phyloP scores from a whole-genome alignment of 2,113 vertebrate genomes.

The Notarius quadriscutis region DNA sequence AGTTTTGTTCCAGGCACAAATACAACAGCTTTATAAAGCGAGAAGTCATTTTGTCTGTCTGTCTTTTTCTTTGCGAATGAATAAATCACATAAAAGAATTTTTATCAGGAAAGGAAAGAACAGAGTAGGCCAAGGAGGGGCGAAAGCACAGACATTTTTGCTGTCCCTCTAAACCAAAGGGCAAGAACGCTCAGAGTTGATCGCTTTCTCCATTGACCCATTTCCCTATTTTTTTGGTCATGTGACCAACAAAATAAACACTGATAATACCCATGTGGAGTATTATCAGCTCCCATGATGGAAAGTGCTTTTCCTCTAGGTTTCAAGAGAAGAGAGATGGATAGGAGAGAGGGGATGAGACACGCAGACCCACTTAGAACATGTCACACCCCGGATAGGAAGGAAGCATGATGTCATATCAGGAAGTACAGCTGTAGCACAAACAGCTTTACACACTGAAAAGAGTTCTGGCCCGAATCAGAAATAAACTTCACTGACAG shows the following conservation, averaged over 20 bases:
- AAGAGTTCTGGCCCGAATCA: neutral
- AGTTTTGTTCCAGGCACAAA: neutral
- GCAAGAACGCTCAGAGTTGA: neutral
- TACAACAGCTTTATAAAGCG: neutral
- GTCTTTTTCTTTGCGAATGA: neutral
- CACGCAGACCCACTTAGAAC: neutral
- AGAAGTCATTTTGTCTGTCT: neutral
- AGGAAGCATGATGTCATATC: slow-evolving; percentile 49
- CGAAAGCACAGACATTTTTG: neutral
- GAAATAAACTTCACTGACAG: neutral
- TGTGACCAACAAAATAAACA: slow-evolving; percentile 33
- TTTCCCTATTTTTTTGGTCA: slow-evolving; percentile 36
- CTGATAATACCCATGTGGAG: slow-evolving; percentile 45
- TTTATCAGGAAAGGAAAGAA: slow-evolving; percentile 14
- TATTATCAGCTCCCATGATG: slow-evolving; percentile 34
- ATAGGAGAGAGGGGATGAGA: slow-evolving; percentile 4
- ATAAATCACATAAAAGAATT: neutral
- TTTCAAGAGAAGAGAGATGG: neutral
- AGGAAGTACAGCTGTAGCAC: slow-evolving; percentile 23
- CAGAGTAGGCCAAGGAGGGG: neutral
- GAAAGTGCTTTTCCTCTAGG: neutral
- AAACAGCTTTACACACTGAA: neutral
- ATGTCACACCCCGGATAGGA: slow-evolving; percentile 40
- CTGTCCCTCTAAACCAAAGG: neutral
- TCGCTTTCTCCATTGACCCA: neutral